Percentiles rank a stretch among this genome's conserved stretches.
Evolutionary conservation across 2,113 vertebrate species (phyloP).

Genomic region (Callithrix jacchus): DNA sequence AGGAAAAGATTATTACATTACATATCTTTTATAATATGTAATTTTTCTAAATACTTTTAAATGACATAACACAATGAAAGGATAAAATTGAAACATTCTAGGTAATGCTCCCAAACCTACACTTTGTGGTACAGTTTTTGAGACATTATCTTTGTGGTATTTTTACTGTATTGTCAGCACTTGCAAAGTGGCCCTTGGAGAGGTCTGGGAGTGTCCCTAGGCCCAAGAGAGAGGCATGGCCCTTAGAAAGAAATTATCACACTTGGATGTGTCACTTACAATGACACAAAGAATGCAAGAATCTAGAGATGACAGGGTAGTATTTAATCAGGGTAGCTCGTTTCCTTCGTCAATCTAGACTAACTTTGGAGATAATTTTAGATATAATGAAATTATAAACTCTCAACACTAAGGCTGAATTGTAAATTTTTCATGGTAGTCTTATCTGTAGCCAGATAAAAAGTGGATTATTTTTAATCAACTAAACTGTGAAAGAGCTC

Average conservation of each 20-base stretch:
- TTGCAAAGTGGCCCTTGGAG: background rate
- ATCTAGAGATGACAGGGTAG: background rate
- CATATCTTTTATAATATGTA: background rate
- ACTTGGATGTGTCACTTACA: rapidly evolving
- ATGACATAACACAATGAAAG: background rate
- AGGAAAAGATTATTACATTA: background rate
- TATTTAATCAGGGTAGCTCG: background rate
- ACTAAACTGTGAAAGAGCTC: background rate
- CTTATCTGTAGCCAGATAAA: conserved; percentile 54
- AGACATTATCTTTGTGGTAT: background rate
- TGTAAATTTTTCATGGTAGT: conserved; percentile 62
- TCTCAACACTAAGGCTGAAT: conserved; percentile 54
- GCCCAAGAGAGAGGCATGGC: rapidly evolving
- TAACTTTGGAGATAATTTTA: background rate
- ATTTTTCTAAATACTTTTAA: background rate
- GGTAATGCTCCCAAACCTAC: background rate
- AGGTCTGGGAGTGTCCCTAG: rapidly evolving
- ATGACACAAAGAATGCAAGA: background rate
- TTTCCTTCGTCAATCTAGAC: background rate
- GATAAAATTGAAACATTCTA: background rate
- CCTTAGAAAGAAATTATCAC: rapidly evolving
- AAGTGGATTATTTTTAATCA: conserved; percentile 20
- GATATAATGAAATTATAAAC: background rate
- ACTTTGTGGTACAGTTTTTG: background rate
- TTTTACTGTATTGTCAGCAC: background rate